Evolutionary conservation across 2,888 invertebrate genomes (phyloP).

Genomic region (Cremastobaeus sp.): DNA sequence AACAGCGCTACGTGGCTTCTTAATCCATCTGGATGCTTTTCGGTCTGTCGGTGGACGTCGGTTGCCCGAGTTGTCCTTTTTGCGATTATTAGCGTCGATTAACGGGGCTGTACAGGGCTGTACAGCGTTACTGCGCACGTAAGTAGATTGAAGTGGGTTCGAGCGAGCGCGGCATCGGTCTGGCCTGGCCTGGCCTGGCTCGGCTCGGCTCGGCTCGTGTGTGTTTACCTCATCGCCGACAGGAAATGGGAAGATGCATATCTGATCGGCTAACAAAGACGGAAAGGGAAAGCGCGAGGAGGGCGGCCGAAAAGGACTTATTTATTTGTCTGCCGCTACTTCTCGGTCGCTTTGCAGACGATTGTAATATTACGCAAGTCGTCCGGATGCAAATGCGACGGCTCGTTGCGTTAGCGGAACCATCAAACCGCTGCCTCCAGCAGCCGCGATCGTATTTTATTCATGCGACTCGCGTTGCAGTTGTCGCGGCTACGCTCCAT

Average conservation of each 20-base stretch:
- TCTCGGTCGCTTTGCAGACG: constrained; percentile 64
- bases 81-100: constrained; percentile 50
- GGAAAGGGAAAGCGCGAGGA: constrained; percentile 47
- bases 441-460: constrained; percentile 43
- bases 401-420: constrained; percentile 31
- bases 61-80: constrained; percentile 34
- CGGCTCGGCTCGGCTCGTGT: constrained; percentile 14
- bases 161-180: constrained; percentile 1
- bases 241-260: constrained; percentile 71
- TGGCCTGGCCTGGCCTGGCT: neutral
- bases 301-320: constrained; percentile 59
- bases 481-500: no score
- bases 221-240: constrained; percentile 63
- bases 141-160: constrained; percentile 45
- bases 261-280: constrained; percentile 58
- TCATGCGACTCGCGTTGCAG: constrained; percentile 26
- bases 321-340: constrained; percentile 63
- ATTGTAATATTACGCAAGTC: constrained; percentile 74
- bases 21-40: constrained; percentile 17
- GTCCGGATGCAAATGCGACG: constrained; percentile 61
- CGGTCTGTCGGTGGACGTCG: neutral
- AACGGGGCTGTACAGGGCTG: constrained; percentile 17
- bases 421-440: constrained; percentile 16
- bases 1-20: constrained; percentile 14
- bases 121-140: constrained; percentile 23